Evolutionary conservation across 2,888 invertebrate genomes (phyloP), one percentile per base, ranked within the genome.

Genomic region (Pardosa pseudoannulata): DNA sequence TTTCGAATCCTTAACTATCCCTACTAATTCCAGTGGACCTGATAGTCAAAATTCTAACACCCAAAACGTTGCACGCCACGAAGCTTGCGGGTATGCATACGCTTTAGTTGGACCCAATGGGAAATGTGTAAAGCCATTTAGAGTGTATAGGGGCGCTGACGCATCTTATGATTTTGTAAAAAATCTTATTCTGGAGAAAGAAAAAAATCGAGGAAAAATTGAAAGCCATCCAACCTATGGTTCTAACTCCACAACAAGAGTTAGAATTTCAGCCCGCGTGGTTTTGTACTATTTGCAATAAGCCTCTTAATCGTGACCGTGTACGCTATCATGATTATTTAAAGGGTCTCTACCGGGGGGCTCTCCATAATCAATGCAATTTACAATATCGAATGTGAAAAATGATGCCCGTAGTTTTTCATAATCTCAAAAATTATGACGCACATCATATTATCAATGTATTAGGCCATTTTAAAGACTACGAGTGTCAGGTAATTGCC

Each of bases 371-470:
- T 9, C 5, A 31, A 3, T 70, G 70, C 27, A 39, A 70, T 28
- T 19, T 70, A 19, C 36, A 41, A 27, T 70, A 19, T 19, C 5
- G 39, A 11, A 6, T 70, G 6, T 6, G 3, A 3, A 70, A 36
- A 23, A 27, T 19, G 23, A 70, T 41, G 3, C 70, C 70, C 1
- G 39, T 70, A 1, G 41, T 70, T 1, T 27, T 70, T 11, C 70
- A 70, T 27, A 70, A 39, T 19, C 27, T 70, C 5, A 70, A 70
- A 39, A 3, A 70, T 31, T 74, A 74, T 32, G 74, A 74, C 27
- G 62, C 23, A 2, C 74, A 62, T 36, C 64, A 29, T 16, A 74
- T 74, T 46, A 16, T 2, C 6, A 46, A 13, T n/a, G n/a, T 2
- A 13, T n/a, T 46, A 2, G 41, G 41, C 9, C 9, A 46, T 16